These are phyloP conservation scores for Natator depressus DNA, from an alignment of 2,113 vertebrate species.

Conservation along the genomic window DNA sequence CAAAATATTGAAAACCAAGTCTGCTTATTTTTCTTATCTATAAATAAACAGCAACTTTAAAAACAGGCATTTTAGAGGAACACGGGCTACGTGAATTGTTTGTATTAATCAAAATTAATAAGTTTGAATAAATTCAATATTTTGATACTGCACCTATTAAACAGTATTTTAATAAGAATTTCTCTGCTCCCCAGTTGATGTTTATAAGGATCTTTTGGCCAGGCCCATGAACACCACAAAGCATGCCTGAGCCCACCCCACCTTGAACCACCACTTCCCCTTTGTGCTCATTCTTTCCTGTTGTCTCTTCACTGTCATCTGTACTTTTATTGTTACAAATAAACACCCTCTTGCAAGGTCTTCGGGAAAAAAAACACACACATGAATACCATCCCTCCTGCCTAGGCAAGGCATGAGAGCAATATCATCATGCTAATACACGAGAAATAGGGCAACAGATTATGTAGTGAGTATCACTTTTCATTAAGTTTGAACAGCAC, in stretches of 20 bases:
- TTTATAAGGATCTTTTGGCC: neutral
- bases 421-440: neutral
- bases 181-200: neutral
- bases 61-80: neutral
- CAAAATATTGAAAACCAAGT: neutral
- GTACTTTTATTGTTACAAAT: neutral
- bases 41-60: neutral
- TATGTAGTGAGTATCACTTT: neutral
- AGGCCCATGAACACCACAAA: neutral
- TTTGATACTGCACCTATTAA: neutral
- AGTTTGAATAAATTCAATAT: neutral
- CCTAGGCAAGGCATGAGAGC: fast-evolving
- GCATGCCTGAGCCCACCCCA: neutral
- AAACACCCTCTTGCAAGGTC: neutral
- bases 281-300: neutral
- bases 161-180: neutral
- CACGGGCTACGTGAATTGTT: neutral
- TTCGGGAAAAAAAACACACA: neutral
- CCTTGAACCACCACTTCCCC: neutral
- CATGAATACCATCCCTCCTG: neutral
- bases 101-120: neutral
- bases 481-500: neutral
- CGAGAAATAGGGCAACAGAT: neutral
- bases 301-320: neutral
- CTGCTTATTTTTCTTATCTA: neutral